Evolutionary conservation across 2,113 vertebrate species (phyloP).

Genomic region (Rhadina sibilatrix): DNA sequence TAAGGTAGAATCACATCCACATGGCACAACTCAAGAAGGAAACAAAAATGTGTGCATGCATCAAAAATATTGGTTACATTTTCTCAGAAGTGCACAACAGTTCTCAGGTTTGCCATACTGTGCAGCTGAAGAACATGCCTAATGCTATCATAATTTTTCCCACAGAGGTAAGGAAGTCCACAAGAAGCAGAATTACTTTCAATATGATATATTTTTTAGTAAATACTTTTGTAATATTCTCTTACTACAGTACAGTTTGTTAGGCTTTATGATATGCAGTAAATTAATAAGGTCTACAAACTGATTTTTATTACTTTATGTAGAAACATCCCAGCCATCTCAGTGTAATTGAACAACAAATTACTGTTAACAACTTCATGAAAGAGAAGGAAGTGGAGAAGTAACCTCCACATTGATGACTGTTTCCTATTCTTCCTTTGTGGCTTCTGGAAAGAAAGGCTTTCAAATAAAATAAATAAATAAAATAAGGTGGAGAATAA

Average conservation of each 20-base stretch:
- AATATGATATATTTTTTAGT: neutral
- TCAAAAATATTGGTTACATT: neutral
- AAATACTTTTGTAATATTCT: neutral
- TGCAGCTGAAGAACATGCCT: neutral
- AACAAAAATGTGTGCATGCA: neutral
- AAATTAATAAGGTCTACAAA: constrained; percentile 36
- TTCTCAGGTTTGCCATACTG: neutral
- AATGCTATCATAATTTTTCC: neutral
- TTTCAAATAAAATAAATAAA: constrained; percentile 28
- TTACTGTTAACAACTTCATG: constrained; percentile 51
- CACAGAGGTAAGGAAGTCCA: neutral
- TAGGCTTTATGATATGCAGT: constrained; percentile 25
- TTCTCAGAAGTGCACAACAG: neutral
- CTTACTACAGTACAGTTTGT: constrained; percentile 15
- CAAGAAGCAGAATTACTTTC: neutral
- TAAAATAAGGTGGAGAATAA: neutral
- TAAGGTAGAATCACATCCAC: neutral
- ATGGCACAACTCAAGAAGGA: neutral
- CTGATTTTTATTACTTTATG: constrained; percentile 44
- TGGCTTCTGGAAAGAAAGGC: neutral
- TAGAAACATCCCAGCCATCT: constrained; percentile 33
- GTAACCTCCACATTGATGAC: neutral
- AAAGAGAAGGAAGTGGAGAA: constrained; percentile 53
- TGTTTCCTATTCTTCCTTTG: constrained; percentile 29
- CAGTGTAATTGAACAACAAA: constrained; percentile 43